A percentile compares a stretch with the other conserved stretches of the same genome.
These are phyloP conservation scores for Tubulanus polymorphus DNA, from an alignment of 2,888 invertebrate genomes.

Conservation along the genomic window DNA sequence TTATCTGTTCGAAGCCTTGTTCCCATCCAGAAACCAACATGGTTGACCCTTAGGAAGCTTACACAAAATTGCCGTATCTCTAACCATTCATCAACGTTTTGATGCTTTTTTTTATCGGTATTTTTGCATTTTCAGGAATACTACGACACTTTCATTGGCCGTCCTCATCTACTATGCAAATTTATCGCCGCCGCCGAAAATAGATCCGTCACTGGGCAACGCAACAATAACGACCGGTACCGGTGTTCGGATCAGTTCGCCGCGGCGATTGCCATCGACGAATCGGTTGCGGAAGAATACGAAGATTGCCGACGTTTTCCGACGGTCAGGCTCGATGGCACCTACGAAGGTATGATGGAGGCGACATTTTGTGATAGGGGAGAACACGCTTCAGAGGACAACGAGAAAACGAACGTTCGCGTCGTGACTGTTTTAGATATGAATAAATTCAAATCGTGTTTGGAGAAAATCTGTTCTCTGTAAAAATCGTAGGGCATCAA, in stretches of 20 bases:
- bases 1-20: background rate
- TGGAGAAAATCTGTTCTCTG: background rate
- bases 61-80: background rate
- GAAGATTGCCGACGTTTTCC: background rate
- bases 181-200: constrained; percentile 15
- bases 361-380: too few relatives aligned
- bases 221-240: background rate
- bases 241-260: constrained; percentile 5
- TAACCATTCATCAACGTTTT: too few relatives aligned
- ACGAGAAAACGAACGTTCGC: background rate
- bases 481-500: too few relatives aligned
- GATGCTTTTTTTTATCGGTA: background rate
- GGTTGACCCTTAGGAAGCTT: background rate
- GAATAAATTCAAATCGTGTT: background rate
- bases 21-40: background rate
- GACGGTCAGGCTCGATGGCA: background rate
- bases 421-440: background rate
- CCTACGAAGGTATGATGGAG: too few relatives aligned
- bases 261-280: constrained; percentile 3
- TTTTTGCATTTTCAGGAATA: constrained; percentile 18
- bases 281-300: background rate
- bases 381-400: background rate
- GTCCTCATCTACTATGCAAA: background rate
- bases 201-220: constrained; percentile 9
- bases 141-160: constrained; percentile 15